Evolutionary conservation across 2,797 vertebrate genomes (phyloP), one percentile per base, ranked within the genome.

Genomic region (Melopsittacus undulatus): DNA sequence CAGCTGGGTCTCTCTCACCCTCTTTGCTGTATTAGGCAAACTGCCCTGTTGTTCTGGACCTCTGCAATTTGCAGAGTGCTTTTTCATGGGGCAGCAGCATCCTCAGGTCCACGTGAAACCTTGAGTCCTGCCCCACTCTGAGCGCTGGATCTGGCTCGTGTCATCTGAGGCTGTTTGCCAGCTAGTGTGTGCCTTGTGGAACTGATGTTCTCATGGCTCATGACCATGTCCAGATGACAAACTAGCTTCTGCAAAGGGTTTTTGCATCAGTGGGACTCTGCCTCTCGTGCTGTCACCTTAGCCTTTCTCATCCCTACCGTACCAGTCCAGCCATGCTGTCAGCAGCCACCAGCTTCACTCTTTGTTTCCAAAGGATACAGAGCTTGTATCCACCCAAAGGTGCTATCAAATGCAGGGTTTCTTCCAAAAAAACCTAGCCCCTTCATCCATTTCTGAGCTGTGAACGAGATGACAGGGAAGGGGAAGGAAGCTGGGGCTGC

Each of bases 381-480:
- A 6, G 9, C 68, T 96, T 67, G 87, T 93, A 94, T 95, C 95
- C 92, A 48, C 70, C 48, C 67, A 87, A 94, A 94, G 95, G 95
- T 95, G 92, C 93, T 95, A 96, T 83, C 82, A 62, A 93, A 91
- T 75, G 40, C 86, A 91, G 90, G 94, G 63, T 86, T 96, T 93
- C 67, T 92, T 93, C 90, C 87, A 85, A 82, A 94, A 92, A 90
- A 87, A 22, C 72, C 61, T 24, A 49, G n/a, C 66, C 62, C 83
- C 63, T 88, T 95, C 85, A 74, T 85, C 83, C 84, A 49, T 94
- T 95, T 76, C 74, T 49, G 87, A 93, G 87, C 95, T 93, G 91
- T 95, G 94, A 96, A 96, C 2, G 48, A 94, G 91, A 56, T 67
- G 88, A 90, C 92, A 81, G 95, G 90, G 66, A 92, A 85, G 64